phyloP scores from a whole-genome alignment of 2,888 invertebrate genomes.

The Teleogryllus oceanicus region DNA sequence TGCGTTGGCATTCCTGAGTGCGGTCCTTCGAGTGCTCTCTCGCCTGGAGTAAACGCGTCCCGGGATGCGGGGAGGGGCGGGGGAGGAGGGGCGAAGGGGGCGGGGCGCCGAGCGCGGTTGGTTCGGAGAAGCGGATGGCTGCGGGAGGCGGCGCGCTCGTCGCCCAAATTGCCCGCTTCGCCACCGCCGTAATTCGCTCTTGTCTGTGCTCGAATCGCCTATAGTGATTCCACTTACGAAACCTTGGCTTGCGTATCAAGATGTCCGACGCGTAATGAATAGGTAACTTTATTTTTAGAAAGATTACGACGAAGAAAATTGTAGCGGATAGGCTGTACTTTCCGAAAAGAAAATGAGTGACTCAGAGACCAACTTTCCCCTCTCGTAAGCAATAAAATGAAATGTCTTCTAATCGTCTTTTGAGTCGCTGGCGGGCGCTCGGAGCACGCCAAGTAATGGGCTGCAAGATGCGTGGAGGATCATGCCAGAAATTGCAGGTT shows the following conservation, averaged over 20 bases:
- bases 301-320: neutral
- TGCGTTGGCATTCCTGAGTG: no score
- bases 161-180: neutral
- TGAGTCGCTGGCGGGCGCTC: neutral
- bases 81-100: neutral
- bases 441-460: neutral
- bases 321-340: constrained; percentile 18
- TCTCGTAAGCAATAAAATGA: constrained; percentile 1
- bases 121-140: neutral
- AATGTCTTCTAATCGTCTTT: constrained; percentile 7
- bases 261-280: neutral
- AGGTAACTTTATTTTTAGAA: neutral
- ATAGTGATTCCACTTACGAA: neutral
- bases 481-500: neutral
- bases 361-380: neutral
- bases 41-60: neutral
- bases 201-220: neutral
- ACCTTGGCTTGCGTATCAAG: neutral
- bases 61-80: neutral
- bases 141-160: neutral
- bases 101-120: neutral
- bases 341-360: neutral
- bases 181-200: constrained; percentile 2
- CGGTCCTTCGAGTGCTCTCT: no score
- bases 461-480: neutral